These are phyloP conservation scores for Rhinella marina DNA, from an alignment of 2,797 vertebrate genomes.

Conservation along the genomic window DNA sequence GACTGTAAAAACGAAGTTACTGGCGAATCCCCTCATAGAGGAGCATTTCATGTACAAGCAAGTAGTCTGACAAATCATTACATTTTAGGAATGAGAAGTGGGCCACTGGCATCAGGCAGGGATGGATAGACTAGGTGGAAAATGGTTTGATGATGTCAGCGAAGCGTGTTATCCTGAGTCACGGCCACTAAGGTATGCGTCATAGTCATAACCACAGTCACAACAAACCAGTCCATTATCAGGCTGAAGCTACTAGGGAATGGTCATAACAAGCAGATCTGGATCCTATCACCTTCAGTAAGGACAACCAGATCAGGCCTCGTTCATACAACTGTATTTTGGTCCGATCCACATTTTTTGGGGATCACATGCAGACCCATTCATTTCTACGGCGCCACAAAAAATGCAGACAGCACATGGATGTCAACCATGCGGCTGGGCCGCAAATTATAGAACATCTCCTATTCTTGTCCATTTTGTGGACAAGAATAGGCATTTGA, in stretches of 20 bases:
- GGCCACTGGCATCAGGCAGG: background rate
- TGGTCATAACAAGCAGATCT: background rate
- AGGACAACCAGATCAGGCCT: background rate
- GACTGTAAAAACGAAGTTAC: background rate
- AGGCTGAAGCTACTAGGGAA: background rate
- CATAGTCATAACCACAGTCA: conserved; percentile 1
- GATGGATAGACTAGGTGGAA: background rate
- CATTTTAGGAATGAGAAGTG: background rate
- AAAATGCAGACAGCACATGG: no score
- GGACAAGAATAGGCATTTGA: no score
- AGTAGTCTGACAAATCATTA: background rate
- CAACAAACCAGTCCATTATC: conserved; percentile 2
- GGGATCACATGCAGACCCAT: no score
- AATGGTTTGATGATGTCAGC: background rate
- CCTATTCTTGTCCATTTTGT: no score
- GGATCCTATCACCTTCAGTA: background rate
- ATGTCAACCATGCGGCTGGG: no score
- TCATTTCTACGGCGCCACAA: no score
- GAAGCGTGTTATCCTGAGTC: background rate
- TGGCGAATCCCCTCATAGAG: background rate
- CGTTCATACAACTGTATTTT: no score
- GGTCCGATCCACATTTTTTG: no score
- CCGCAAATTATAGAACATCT: no score
- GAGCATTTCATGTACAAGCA: background rate
- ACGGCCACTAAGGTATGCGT: background rate